Evolutionary conservation across 1,140 invertebrate genomes (phyloP), one percentile per base, ranked within the genome.

Genomic region (Luehdorfia chinensis): DNA sequence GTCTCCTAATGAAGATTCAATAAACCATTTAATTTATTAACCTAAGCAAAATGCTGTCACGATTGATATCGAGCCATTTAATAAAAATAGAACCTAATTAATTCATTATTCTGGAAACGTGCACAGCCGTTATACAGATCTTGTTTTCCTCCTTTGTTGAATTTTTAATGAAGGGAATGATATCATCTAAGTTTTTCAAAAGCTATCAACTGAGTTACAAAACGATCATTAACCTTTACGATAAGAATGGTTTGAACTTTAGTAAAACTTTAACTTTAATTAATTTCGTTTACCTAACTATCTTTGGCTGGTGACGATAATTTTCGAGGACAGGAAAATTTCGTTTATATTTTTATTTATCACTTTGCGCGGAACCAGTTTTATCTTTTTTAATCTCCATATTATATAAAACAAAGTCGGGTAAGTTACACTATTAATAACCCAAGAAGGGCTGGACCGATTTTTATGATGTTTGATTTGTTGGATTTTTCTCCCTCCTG

Each of bases 1-100:
- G 59, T 63, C 60, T 61, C 49, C 30, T 58, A 57, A 43, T 23
- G 47, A 58, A 54, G 50, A 47, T 41, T n/a, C n/a, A n/a, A n/a
- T n/a, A n/a, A n/a, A n/a, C n/a, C n/a, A n/a, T n/a, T 37, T 55
- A 50, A 50, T 54, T 51, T 50, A 53, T 54, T 44, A 55, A 33
- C 50, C 8, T 43, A 41, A 43, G 44, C 33, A 52, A 52, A 50
- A 55, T 39, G 36, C 45, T 36, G 14, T 43, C 25, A 23, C 49
- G 39, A 61, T 55, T 50, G 23, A 57, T 58, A 37, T 46, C 27
- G 31, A 16, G 13, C 37, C 41, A 61, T 58, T 53, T 21, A 21
- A 21, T 21, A 6, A 55, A 57, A 48, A 23, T 52, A 28, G 34
- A 55, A 37, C n/a, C n/a, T n/a, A 43, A 36, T 47, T 34, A 47